Conservation (phyloP, 1,140 invertebrate species). For the Anastrepha obliqua region DNA sequence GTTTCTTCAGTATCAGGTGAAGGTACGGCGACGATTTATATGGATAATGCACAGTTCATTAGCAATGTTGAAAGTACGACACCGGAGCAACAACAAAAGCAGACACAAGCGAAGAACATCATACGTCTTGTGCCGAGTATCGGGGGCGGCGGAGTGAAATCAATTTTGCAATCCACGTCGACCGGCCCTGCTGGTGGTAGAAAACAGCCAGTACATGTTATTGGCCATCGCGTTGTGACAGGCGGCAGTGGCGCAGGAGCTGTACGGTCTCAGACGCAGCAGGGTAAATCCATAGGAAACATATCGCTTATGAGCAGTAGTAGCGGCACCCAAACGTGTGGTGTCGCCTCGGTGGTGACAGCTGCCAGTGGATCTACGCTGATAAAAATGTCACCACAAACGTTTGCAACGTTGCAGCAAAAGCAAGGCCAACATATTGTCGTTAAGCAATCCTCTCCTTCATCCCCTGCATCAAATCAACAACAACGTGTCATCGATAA, state of each 20-base stretch:
- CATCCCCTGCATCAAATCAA: background rate
- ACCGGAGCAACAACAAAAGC: slow-evolving; percentile 57
- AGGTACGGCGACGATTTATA: slow-evolving; percentile 10
- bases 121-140: slow-evolving; percentile 64
- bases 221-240: slow-evolving; percentile 66
- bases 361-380: slow-evolving; percentile 8
- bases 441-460: slow-evolving; percentile 68
- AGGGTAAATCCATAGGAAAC: slow-evolving; percentile 53
- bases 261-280: background rate
- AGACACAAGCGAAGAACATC: slow-evolving; percentile 64
- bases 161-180: slow-evolving; percentile 40
- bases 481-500: slow-evolving; percentile 36
- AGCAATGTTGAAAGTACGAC: background rate
- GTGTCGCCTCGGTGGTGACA: slow-evolving; percentile 61
- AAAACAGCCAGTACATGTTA: slow-evolving; percentile 64
- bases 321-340: slow-evolving; percentile 57
- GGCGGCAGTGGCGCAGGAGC: slow-evolving; percentile 12
- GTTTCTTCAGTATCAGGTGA: background rate
- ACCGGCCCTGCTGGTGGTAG: background rate
- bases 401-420: slow-evolving; percentile 68
- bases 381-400: slow-evolving; percentile 69
- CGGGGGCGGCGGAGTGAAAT: background rate
- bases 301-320: slow-evolving; percentile 60
- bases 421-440: slow-evolving; percentile 61
- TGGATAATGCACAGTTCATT: background rate